phyloP scores from a whole-genome alignment of 2,888 invertebrate species.

The Idaea biselata region DNA sequence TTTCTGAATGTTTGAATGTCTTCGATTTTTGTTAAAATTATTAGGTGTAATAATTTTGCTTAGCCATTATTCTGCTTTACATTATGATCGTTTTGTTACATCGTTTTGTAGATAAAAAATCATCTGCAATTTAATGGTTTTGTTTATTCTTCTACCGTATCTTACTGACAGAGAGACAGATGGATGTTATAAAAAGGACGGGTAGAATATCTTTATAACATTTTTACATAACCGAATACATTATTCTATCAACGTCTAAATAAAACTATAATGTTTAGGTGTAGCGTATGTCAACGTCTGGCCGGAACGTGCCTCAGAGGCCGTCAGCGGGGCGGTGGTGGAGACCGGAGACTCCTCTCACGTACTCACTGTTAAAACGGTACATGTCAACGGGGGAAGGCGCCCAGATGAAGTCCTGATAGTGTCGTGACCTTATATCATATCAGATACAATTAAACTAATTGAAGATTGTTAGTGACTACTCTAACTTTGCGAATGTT shows the following conservation, averaged over 20 bases:
- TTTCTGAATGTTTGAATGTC: no score
- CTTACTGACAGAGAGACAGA: background rate
- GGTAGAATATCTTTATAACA: background rate
- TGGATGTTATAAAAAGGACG: background rate
- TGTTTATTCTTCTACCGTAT: background rate
- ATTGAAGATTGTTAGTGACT: conserved; percentile 27
- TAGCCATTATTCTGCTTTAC: no score
- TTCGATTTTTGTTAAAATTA: no score
- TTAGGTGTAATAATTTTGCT: no score
- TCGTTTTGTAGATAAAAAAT: background rate
- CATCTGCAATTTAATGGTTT: background rate
- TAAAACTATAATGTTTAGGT: conserved; percentile 38
- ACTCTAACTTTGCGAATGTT: background rate
- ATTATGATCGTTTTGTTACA: no score
- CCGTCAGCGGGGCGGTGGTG: conserved; percentile 63
- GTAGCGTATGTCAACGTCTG: conserved; percentile 65
- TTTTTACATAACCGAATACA: background rate
- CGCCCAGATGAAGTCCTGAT: conserved; percentile 65
- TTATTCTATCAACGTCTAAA: conserved; percentile 9
- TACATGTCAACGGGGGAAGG: conserved; percentile 72
- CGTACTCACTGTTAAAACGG: conserved; percentile 78
- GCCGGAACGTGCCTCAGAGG: conserved; percentile 74
- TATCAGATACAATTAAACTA: conserved; percentile 23
- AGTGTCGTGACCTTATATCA: conserved; percentile 68
- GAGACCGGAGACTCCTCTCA: conserved; percentile 38